Base-by-base conservation (phyloP, 2,797 vertebrate species). In the Lateolabrax maculatus region DNA sequence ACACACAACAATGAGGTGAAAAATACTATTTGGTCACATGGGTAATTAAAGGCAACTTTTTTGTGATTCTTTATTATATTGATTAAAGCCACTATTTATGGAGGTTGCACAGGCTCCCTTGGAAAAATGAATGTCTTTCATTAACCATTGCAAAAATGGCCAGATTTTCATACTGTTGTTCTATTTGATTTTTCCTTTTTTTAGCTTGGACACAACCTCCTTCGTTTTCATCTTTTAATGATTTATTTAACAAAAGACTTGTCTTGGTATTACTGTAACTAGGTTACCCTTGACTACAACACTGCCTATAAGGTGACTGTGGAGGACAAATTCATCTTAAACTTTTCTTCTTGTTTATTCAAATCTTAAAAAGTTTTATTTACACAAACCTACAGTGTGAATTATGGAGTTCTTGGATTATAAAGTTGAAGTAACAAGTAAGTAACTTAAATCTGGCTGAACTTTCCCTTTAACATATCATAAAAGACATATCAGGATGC, bases 401-500 rank as follows among this genome's bases (percentile, higher is more conserved):
- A 44, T 44, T 58, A 69, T 37, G n/a, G 23, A 55, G 51, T 48
- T 72, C 43, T 74, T 73, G 44, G 56, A 64, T 81, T 25, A 18
- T 39, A 36, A 41, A 48, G 9, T 68, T 55, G 67, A 82, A 62
- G 3, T 66, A 66, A 73, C n/a, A 71, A 65, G 27, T 56, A 51
- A 70, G 39, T 46, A 79, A 81, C 66, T 43, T 65, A 64, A 87
- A 89, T 87, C 77, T 84, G 81, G 74, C 84, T 80, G 29, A 89
- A 87, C 34, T 13, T 75, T 87, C 77, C 87, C 81, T 88, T 92
- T 91, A 90, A 91, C 89, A 90, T 92, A 90, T 93, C 87, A 90
- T 53, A 81, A 79, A 70, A 82, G 44, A 94, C 88, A 92, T 90
- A 92, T 93, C 90, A 84, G 69, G 69, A 90, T 80, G 77, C 75